Percentiles rank a stretch among this genome's conserved stretches.
Evolutionary conservation across 2,888 invertebrate species (phyloP).

Genomic region (Agrotis puta): DNA sequence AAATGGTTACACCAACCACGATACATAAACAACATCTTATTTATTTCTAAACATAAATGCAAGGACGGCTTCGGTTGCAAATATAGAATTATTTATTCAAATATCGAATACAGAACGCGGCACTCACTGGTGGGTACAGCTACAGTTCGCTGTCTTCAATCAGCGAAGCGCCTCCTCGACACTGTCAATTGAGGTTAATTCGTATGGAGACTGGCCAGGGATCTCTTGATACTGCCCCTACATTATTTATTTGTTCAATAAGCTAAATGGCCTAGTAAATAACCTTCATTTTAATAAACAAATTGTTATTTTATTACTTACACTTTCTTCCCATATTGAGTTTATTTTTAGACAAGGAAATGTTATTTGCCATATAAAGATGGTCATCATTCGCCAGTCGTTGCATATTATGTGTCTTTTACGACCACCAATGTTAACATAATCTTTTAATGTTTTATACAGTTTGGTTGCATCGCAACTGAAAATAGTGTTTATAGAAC

Average conservation of each 20-base stretch:
- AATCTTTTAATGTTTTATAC: slow-evolving; percentile 78
- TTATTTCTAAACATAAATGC: slow-evolving; percentile 20
- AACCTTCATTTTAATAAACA: slow-evolving; percentile 73
- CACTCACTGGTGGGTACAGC: slow-evolving; percentile 75
- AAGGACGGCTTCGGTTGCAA: slow-evolving; percentile 51
- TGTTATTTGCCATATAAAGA: slow-evolving; percentile 44
- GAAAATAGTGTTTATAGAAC: slow-evolving; percentile 84
- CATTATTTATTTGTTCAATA: slow-evolving; percentile 89
- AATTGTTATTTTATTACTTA: slow-evolving; percentile 69
- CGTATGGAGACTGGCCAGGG: slow-evolving; percentile 87
- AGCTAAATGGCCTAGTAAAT: slow-evolving; percentile 83
- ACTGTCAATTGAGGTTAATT: slow-evolving; percentile 91
- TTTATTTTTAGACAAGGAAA: slow-evolving; percentile 43
- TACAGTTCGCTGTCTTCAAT: slow-evolving; percentile 86
- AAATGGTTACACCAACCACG: slow-evolving; percentile 38
- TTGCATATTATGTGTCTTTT: slow-evolving; percentile 68
- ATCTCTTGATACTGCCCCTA: slow-evolving; percentile 85
- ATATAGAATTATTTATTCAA: slow-evolving; percentile 73
- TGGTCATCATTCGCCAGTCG: slow-evolving; percentile 49
- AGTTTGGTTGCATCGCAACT: slow-evolving; percentile 73
- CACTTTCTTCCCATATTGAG: slow-evolving; percentile 54
- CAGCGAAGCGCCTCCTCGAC: slow-evolving; percentile 89
- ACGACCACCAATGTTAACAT: slow-evolving; percentile 75
- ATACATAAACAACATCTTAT: slow-evolving; percentile 24
- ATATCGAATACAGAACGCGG: slow-evolving; percentile 75